These are phyloP conservation scores for Lophura swinhoii DNA, from an alignment of 2,797 vertebrate species.

Conservation along the genomic window DNA sequence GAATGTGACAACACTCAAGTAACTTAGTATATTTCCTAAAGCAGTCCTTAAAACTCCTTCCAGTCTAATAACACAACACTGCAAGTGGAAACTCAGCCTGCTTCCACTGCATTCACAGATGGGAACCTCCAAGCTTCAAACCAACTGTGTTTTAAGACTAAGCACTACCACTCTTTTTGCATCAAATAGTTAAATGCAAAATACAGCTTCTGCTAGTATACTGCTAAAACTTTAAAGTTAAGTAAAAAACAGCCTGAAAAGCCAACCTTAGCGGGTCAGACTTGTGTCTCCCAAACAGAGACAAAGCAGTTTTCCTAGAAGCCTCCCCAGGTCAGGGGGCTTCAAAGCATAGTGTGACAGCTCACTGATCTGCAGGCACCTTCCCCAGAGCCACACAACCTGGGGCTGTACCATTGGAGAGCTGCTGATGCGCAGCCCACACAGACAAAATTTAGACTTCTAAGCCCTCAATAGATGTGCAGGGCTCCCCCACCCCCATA, in stretches of 20 bases:
- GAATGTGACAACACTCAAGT: background rate
- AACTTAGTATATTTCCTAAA: background rate
- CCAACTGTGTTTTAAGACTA: background rate
- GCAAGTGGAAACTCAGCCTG: background rate
- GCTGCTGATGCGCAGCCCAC: conserved; percentile 24
- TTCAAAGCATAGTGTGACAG: background rate
- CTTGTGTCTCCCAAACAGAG: background rate
- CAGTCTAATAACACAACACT: background rate
- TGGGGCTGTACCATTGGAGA: background rate
- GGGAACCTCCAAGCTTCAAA: background rate
- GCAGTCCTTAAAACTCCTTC: background rate
- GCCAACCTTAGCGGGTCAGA: background rate
- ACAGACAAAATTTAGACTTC: conserved; percentile 23
- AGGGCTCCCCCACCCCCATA: background rate
- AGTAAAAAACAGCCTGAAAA: background rate
- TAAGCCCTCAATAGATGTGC: background rate
- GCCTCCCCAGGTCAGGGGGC: background rate
- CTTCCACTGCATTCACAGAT: background rate
- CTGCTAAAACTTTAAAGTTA: background rate
- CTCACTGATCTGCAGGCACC: background rate
- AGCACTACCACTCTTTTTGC: background rate
- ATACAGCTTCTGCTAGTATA: background rate
- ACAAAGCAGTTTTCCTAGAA: background rate
- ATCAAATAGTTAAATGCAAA: conserved; percentile 2
- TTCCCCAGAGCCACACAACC: conserved; percentile 4